A percentile compares a stretch with the other conserved stretches of the same genome.
phyloP scores from a whole-genome alignment of 2,113 vertebrate species.

The Rhadina sibilatrix region DNA sequence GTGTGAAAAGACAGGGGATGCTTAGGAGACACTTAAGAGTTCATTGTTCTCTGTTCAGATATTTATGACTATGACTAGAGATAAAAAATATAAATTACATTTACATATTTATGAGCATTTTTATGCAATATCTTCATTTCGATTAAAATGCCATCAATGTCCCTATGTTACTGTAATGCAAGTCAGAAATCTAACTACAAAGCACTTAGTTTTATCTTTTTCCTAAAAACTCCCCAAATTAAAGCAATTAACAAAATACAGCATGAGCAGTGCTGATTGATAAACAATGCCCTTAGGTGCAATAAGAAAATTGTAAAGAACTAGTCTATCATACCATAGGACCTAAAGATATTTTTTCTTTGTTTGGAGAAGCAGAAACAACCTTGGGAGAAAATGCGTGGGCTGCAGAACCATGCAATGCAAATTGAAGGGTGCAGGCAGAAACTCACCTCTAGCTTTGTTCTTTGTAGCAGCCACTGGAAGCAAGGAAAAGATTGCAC shows the following conservation, averaged over 20 bases:
- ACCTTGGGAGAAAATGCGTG: neutral
- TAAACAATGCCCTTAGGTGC: neutral
- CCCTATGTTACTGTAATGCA: neutral
- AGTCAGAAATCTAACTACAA: neutral
- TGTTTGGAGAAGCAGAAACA: neutral
- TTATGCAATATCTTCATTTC: neutral
- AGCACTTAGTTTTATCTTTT: neutral
- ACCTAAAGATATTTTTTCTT: neutral
- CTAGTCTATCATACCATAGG: neutral
- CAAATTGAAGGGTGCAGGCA: constrained; percentile 47
- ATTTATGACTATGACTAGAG: constrained; percentile 28
- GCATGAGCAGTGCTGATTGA: neutral
- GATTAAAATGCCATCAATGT: neutral
- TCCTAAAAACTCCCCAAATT: neutral
- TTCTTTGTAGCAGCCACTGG: constrained; percentile 81
- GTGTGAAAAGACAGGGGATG: neutral
- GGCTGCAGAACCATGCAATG: constrained; percentile 53
- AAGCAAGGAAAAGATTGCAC: constrained; percentile 78
- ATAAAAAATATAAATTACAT: constrained; percentile 50
- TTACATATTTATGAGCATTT: constrained; percentile 42
- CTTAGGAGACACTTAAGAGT: constrained; percentile 10
- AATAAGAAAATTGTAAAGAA: neutral
- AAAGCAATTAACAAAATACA: neutral
- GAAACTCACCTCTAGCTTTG: constrained; percentile 81
- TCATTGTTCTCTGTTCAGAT: constrained; percentile 22